These are phyloP conservation scores for Chionomys nivalis DNA, from an alignment of 2,113 vertebrate species.

Conservation along the genomic window DNA sequence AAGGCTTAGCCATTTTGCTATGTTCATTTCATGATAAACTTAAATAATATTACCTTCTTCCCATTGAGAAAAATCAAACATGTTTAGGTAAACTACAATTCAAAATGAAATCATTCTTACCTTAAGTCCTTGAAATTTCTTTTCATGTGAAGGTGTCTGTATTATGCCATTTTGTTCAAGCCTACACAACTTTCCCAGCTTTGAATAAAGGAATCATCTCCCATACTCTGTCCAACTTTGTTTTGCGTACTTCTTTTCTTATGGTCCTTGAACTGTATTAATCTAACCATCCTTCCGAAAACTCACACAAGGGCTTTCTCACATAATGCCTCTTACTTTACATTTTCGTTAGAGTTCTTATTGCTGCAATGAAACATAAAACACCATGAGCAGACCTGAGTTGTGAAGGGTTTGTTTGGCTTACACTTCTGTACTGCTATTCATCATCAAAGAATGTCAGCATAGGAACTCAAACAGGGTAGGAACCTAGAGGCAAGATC, in stretches of 20 bases:
- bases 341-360: background rate
- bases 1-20: background rate
- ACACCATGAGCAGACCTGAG: background rate
- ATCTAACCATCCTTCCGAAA: background rate
- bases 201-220: background rate
- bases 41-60: conserved; percentile 10
- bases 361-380: background rate
- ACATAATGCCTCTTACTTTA: background rate
- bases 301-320: background rate
- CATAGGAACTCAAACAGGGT: background rate
- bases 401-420: background rate
- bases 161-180: background rate
- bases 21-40: background rate
- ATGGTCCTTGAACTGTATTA: background rate
- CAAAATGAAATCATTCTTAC: background rate
- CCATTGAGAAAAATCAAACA: background rate
- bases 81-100: background rate
- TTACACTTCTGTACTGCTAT: background rate
- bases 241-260: background rate
- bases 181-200: background rate
- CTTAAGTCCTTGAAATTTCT: conserved; percentile 1
- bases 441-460: background rate
- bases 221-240: background rate
- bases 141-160: background rate
- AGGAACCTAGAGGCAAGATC: background rate